These are phyloP conservation scores for Drosophila navojoa DNA, from an alignment of 1,140 invertebrate genomes.

Conservation along the genomic window DNA sequence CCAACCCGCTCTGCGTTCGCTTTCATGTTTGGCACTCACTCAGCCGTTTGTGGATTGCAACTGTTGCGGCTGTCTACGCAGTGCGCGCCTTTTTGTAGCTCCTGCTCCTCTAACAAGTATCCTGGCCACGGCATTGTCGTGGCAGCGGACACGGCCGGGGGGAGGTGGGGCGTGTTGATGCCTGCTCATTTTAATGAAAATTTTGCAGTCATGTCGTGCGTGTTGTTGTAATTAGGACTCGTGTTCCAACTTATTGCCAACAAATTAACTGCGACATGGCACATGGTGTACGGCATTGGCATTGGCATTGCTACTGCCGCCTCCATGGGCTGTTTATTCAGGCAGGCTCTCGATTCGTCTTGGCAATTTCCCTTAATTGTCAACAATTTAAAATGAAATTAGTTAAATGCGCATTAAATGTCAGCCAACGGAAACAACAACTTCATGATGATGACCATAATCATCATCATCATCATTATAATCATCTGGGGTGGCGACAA, in stretches of 20 bases:
- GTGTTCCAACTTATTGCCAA: constrained; percentile 82
- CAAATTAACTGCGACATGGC: constrained; percentile 83
- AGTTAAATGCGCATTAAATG: constrained; percentile 79
- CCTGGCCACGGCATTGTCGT: constrained; percentile 8
- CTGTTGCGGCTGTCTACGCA: constrained; percentile 46
- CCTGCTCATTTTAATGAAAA: constrained; percentile 78
- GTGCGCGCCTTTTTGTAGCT: constrained; percentile 45
- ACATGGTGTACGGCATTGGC: constrained; percentile 58
- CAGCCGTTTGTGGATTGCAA: constrained; percentile 65
- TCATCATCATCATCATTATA: constrained; percentile 19
- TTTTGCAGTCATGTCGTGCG: constrained; percentile 81
- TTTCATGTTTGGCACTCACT: constrained; percentile 54
- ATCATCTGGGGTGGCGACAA: constrained; percentile 8
- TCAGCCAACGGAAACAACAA: constrained; percentile 63
- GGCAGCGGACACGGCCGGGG: background rate
- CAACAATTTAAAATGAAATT: constrained; percentile 82
- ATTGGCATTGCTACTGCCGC: background rate
- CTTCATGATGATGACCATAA: constrained; percentile 14
- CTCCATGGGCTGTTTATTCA: background rate
- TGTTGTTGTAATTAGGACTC: constrained; percentile 81
- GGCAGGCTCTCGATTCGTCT: constrained; percentile 65
- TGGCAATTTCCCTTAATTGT: constrained; percentile 80
- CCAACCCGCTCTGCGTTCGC: constrained; percentile 9
- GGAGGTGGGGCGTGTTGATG: constrained; percentile 6
- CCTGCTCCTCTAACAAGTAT: constrained; percentile 10